Conservation (phyloP, 2,797 vertebrate species). For the Loriculus beryllinus region DNA sequence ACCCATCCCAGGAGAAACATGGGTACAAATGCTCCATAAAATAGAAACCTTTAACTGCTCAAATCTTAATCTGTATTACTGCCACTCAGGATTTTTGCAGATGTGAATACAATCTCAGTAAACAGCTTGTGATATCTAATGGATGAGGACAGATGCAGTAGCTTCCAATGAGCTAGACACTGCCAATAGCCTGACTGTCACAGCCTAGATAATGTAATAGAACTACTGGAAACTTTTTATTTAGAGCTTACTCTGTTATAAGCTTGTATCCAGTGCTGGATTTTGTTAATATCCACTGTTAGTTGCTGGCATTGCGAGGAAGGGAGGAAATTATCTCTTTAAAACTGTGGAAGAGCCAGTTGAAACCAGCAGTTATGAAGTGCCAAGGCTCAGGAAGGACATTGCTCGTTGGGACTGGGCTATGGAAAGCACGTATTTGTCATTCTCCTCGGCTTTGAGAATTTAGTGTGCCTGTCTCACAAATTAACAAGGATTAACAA, state of each 20-base stretch:
- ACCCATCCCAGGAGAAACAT: neutral
- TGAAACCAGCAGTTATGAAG: neutral
- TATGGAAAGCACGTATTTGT: slow-evolving; percentile 35
- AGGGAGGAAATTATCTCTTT: neutral
- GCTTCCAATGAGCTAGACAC: neutral
- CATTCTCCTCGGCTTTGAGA: neutral
- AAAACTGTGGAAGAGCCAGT: neutral
- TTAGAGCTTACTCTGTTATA: neutral
- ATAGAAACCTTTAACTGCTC: neutral
- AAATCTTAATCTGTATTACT: neutral
- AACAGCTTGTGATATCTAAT: neutral
- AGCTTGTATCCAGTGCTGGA: neutral
- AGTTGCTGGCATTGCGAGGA: neutral
- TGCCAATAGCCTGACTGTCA: neutral
- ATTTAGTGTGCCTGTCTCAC: neutral
- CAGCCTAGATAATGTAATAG: neutral
- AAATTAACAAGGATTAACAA: slow-evolving; percentile 4
- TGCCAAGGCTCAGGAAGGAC: neutral
- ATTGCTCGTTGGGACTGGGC: neutral
- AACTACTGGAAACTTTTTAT: neutral
- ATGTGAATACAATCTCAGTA: neutral
- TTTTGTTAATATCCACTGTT: neutral
- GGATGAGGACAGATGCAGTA: neutral
- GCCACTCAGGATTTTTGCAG: neutral
- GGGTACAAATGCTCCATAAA: neutral